Percentiles rank a stretch among this genome's conserved stretches.
These are phyloP conservation scores for Danio jaintianensis DNA, from an alignment of 2,797 vertebrate species.

Conservation along the genomic window DNA sequence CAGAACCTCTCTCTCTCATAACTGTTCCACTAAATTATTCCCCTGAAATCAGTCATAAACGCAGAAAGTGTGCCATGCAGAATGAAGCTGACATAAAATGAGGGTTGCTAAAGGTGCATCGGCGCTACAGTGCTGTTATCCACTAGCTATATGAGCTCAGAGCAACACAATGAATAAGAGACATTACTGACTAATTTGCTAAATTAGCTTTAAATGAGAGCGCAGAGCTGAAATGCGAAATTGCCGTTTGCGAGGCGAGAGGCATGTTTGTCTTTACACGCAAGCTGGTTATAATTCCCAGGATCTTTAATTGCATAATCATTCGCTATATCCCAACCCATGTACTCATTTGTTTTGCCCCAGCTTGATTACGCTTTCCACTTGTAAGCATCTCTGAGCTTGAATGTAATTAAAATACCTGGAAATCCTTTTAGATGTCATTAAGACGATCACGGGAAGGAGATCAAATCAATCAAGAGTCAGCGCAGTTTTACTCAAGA, in stretches of 20 bases:
- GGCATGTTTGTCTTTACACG: constrained; percentile 35
- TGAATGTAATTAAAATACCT: constrained; percentile 51
- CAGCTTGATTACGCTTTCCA: constrained; percentile 45
- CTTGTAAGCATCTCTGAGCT: constrained; percentile 19
- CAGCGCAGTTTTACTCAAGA: neutral
- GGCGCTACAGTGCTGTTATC: constrained; percentile 10
- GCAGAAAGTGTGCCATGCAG: neutral
- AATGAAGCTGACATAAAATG: constrained; percentile 10
- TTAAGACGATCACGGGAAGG: constrained; percentile 24
- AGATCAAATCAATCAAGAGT: constrained; percentile 29
- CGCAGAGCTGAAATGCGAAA: constrained; percentile 19
- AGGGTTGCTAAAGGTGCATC: constrained; percentile 21
- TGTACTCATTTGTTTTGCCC: constrained; percentile 47
- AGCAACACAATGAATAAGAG: constrained; percentile 44
- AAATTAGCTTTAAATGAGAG: constrained; percentile 58
- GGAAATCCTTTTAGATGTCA: constrained; percentile 31
- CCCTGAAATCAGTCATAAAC: constrained; percentile 21
- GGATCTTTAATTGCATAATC: constrained; percentile 53
- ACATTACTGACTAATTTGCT: constrained; percentile 49
- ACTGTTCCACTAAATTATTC: neutral
- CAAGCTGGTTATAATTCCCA: constrained; percentile 48
- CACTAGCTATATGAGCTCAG: constrained; percentile 11
- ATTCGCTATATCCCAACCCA: constrained; percentile 44
- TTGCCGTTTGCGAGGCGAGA: constrained; percentile 15
- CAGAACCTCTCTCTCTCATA: neutral